Evolutionary conservation across 2,113 vertebrate genomes (phyloP).

Genomic region (Kryptolebias marmoratus): DNA sequence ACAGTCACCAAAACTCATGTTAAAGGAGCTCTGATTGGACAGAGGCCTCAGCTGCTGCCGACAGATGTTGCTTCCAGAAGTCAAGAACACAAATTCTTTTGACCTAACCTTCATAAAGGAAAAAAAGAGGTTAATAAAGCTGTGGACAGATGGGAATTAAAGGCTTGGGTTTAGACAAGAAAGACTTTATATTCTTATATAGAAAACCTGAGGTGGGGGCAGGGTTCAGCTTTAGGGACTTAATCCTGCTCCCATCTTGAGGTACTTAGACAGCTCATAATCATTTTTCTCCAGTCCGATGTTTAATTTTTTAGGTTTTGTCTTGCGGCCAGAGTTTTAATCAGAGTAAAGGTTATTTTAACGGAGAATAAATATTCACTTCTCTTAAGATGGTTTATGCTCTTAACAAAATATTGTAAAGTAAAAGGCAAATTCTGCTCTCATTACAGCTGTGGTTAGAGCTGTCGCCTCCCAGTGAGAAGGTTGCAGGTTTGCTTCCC

Average conservation of each 20-base stretch:
- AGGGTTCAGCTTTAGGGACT: slow-evolving; percentile 44
- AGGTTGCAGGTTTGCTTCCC: too few relatives aligned
- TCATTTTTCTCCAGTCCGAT: slow-evolving; percentile 2
- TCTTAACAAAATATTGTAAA: too few relatives aligned
- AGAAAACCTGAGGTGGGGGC: slow-evolving; percentile 52
- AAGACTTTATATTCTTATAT: slow-evolving; percentile 58
- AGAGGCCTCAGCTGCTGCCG: slow-evolving; percentile 13
- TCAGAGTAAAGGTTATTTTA: too few relatives aligned
- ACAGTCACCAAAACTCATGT: background rate
- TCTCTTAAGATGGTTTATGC: too few relatives aligned
- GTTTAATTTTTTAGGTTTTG: background rate
- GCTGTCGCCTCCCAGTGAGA: too few relatives aligned
- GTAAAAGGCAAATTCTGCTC: too few relatives aligned
- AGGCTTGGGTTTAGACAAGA: slow-evolving; percentile 70
- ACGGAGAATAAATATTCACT: too few relatives aligned
- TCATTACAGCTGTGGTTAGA: too few relatives aligned
- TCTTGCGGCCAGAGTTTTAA: too few relatives aligned
- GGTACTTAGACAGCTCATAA: slow-evolving; percentile 35
- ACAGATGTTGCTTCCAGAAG: slow-evolving; percentile 67
- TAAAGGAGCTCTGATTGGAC: background rate
- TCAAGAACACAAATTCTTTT: slow-evolving; percentile 52
- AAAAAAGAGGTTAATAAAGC: slow-evolving; percentile 58
- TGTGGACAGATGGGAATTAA: slow-evolving; percentile 72
- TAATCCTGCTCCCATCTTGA: slow-evolving; percentile 56
- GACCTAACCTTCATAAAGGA: slow-evolving; percentile 56